Percentiles rank a stretch among this genome's conserved stretches.
Evolutionary conservation across 1,140 invertebrate genomes (phyloP).

Genomic region (Chionoecetes opilio): DNA sequence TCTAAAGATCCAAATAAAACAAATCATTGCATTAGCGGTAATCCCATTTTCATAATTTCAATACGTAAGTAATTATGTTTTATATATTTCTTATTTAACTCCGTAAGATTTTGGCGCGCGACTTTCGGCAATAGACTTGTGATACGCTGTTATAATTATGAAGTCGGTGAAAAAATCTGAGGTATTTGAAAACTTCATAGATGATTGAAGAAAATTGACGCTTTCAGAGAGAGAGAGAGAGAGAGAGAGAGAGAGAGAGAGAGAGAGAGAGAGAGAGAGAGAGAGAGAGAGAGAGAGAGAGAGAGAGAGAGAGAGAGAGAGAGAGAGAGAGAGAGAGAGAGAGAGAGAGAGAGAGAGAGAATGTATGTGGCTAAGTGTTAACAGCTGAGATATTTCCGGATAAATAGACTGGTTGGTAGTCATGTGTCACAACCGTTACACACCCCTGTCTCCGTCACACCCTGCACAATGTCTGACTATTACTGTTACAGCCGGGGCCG

Average conservation of each 20-base stretch:
- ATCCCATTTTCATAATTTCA: too few species aligned
- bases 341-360: neutral
- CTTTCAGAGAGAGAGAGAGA: neutral
- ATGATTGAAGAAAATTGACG: too few species aligned
- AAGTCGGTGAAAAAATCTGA: too few species aligned
- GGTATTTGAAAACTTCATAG: too few species aligned
- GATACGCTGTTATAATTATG: too few species aligned
- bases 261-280: constrained; percentile 59
- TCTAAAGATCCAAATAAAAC: too few species aligned
- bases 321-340: constrained; percentile 15
- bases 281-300: constrained; percentile 62
- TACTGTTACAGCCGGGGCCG: too few species aligned
- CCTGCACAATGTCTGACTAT: neutral
- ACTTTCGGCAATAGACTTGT: too few species aligned
- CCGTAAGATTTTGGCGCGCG: too few species aligned
- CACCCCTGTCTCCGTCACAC: neutral
- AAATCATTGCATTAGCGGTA: too few species aligned
- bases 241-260: neutral
- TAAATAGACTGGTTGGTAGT: neutral
- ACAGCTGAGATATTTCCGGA: constrained; percentile 7
- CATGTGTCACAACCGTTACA: neutral
- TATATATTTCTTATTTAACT: too few species aligned
- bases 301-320: constrained; percentile 61
- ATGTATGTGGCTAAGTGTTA: neutral
- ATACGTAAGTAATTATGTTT: too few species aligned